Conservation (phyloP, 1,140 invertebrate species). For the Myzus persicae region DNA sequence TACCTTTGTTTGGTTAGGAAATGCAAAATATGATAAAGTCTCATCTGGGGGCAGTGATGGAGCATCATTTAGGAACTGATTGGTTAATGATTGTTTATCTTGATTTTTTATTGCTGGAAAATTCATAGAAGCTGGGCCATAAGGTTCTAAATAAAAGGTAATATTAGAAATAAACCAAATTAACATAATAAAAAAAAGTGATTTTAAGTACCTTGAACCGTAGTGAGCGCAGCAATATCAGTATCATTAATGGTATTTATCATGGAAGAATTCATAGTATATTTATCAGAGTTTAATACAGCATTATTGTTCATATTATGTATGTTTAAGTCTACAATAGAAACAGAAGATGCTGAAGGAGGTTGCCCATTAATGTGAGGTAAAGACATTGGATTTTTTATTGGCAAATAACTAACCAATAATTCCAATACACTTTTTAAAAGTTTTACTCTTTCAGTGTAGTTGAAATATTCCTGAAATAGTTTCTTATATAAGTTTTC, state of each 20-base stretch:
- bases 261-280: background rate
- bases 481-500: slow-evolving; percentile 32
- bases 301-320: background rate
- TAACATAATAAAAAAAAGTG: background rate
- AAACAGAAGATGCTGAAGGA: slow-evolving; percentile 77
- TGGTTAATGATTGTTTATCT: background rate
- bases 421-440: slow-evolving; percentile 86
- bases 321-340: slow-evolving; percentile 63
- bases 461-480: slow-evolving; percentile 87
- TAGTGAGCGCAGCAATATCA: background rate
- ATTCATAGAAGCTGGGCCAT: slow-evolving; percentile 37
- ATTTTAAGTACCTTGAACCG: slow-evolving; percentile 30
- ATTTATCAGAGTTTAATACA: background rate
- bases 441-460: slow-evolving; percentile 83
- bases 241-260: background rate
- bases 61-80: slow-evolving; percentile 39
- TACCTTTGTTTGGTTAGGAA: background rate
- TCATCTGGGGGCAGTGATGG: slow-evolving; percentile 43
- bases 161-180: background rate
- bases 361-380: slow-evolving; percentile 84
- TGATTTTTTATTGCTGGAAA: slow-evolving; percentile 32
- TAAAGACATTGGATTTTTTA: slow-evolving; percentile 74
- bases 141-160: background rate
- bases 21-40: background rate
- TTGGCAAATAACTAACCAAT: slow-evolving; percentile 71